These are phyloP conservation scores for Gortyna flavago DNA, from an alignment of 2,888 invertebrate species.

Conservation along the genomic window DNA sequence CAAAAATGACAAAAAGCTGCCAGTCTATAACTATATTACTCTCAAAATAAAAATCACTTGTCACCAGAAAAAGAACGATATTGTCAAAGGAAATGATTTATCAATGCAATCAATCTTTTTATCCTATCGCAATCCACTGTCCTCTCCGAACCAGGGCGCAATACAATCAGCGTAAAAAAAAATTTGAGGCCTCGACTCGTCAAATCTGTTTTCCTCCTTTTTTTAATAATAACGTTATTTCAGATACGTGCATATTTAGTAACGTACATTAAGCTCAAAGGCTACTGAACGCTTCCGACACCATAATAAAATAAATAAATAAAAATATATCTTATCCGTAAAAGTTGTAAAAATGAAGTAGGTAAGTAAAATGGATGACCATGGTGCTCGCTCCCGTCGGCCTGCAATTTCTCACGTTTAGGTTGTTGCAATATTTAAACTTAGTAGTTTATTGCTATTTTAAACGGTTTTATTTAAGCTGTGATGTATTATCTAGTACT, in stretches of 20 bases:
- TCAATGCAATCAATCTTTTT: not conserved
- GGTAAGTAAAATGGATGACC: conserved; percentile 45
- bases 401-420: conserved; percentile 43
- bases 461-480: conserved; percentile 27
- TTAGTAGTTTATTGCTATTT: conserved; percentile 16
- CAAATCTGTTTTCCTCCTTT: not conserved
- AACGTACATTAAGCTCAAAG: not conserved
- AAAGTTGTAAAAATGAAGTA: conserved; percentile 14
- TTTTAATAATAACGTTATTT: not conserved
- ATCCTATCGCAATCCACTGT: too few relatives aligned
- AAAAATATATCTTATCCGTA: conserved; percentile 21
- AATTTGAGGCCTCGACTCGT: not conserved
- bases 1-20: not conserved
- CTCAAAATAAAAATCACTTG: not conserved
- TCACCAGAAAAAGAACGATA: not conserved
- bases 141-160: not conserved
- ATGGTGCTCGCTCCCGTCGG: conserved; percentile 17
- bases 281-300: not conserved
- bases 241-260: not conserved
- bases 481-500: not conserved
- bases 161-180: not conserved
- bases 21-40: not conserved
- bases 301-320: conserved; percentile 22
- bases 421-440: conserved; percentile 37
- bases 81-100: not conserved